These are phyloP conservation scores for western clawed frog (Xenopus tropicalis) DNA, from an alignment of 2,113 vertebrate genomes.

Conservation along the genomic window DNA sequence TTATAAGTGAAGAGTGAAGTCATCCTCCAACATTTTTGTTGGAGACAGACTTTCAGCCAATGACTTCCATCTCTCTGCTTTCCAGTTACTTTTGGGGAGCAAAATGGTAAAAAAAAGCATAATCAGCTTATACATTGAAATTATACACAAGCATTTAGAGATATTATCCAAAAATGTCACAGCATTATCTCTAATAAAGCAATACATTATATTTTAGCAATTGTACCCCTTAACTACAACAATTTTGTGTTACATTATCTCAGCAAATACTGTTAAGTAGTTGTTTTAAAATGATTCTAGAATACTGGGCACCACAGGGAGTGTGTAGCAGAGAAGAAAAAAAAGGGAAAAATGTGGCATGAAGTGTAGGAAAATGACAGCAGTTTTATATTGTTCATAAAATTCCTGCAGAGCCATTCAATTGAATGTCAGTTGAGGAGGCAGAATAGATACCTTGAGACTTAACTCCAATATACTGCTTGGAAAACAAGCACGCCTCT, in stretches of 20 bases:
- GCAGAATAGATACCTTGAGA: constrained; percentile 13
- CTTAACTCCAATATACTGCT: constrained; percentile 17
- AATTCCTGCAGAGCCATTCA: constrained; percentile 13
- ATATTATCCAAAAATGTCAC: too few relatives aligned
- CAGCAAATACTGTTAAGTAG: background rate
- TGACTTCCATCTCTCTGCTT: too few relatives aligned
- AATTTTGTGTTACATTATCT: background rate
- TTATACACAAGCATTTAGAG: too few relatives aligned
- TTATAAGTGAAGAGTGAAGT: too few relatives aligned
- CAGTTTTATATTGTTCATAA: constrained; percentile 11
- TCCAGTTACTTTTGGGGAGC: too few relatives aligned
- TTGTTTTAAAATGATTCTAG: background rate
- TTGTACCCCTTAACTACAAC: background rate
- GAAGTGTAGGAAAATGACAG: constrained; percentile 3
- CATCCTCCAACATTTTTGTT: too few relatives aligned
- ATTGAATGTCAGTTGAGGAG: constrained; percentile 8
- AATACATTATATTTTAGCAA: too few relatives aligned
- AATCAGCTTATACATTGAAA: too few relatives aligned
- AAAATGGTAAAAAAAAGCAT: too few relatives aligned
- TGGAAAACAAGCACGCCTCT: constrained; percentile 1
- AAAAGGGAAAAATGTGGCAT: constrained; percentile 12
- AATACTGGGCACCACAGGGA: background rate
- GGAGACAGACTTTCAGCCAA: too few relatives aligned
- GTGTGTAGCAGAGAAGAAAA: background rate
- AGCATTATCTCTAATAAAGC: too few relatives aligned